A percentile compares a stretch with the other conserved stretches of the same genome.
phyloP scores from a whole-genome alignment of 2,888 invertebrate species.

The Allygus modestus region DNA sequence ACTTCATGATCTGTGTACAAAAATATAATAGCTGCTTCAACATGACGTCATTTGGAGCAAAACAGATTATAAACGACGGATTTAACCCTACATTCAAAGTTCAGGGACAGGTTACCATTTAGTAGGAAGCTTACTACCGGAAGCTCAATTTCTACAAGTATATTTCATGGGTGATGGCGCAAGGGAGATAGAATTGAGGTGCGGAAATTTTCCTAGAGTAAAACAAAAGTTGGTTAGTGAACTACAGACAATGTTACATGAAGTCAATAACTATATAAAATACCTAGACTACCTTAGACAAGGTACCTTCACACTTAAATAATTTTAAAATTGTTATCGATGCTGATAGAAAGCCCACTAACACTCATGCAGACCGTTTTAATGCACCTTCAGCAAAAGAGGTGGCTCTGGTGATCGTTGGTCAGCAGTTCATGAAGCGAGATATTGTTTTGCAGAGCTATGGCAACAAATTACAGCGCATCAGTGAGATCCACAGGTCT shows the following conservation, averaged over 20 bases:
- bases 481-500: conserved; percentile 66
- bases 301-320: conserved; percentile 44
- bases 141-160: conserved; percentile 69
- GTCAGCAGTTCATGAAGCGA: conserved; percentile 38
- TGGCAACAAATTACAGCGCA: conserved; percentile 58
- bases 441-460: conserved; percentile 68
- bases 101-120: conserved; percentile 68
- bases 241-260: conserved; percentile 63
- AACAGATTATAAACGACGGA: conserved; percentile 38
- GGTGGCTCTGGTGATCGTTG: conserved; percentile 62
- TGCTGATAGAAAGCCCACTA: conserved; percentile 57
- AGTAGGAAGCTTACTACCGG: conserved; percentile 65
- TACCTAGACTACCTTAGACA: conserved; percentile 63
- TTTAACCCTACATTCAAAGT: conserved; percentile 68
- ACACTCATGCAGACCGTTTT: conserved; percentile 33
- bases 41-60: conserved; percentile 59
- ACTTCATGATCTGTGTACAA: no score
- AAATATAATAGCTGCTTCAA: not conserved
- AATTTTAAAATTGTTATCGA: conserved; percentile 61
- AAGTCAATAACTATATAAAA: conserved; percentile 60
- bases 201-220: not conserved
- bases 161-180: conserved; percentile 66
- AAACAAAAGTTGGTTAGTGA: conserved; percentile 44
- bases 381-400: conserved; percentile 61
- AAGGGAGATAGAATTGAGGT: conserved; percentile 56